Conservation (phyloP, 2,888 invertebrate species). For the Seladonia tumulorum region DNA sequence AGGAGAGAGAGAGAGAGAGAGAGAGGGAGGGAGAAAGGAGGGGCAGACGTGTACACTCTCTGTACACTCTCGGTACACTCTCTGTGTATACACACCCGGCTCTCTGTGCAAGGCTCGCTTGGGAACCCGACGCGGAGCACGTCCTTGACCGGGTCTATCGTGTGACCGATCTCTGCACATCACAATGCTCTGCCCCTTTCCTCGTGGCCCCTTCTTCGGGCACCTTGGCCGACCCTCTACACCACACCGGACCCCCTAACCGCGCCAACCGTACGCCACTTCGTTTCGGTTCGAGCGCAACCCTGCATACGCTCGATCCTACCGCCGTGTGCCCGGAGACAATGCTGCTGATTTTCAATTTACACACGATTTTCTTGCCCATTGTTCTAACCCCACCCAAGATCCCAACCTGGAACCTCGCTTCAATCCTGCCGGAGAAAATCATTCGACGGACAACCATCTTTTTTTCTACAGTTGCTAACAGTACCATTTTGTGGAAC, state of each 20-base stretch:
- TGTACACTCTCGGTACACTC: neutral
- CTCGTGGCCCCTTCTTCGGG: conserved; percentile 64
- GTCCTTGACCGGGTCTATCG: conserved; percentile 84
- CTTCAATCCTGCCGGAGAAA: neutral
- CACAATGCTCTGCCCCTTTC: conserved; percentile 79
- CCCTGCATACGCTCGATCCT: conserved; percentile 34
- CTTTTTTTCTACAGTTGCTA: neutral
- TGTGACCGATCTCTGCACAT: conserved; percentile 83
- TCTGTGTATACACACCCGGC: neutral
- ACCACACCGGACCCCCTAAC: conserved; percentile 50
- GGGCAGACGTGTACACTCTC: conserved; percentile 43
- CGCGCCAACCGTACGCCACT: conserved; percentile 54
- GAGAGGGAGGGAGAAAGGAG: neutral
- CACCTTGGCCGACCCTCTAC: conserved; percentile 62
- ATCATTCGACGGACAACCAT: neutral
- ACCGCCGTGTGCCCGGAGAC: conserved; percentile 15
- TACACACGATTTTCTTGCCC: neutral
- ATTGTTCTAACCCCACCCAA: neutral
- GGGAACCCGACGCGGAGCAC: conserved; percentile 80
- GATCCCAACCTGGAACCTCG: neutral
- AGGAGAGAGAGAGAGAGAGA: neutral
- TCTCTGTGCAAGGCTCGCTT: conserved; percentile 70
- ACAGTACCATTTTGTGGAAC: accelerated
- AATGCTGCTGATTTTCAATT: conserved; percentile 37
- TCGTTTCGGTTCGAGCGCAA: conserved; percentile 68